Percentiles rank a stretch among this genome's conserved stretches.
phyloP scores from a whole-genome alignment of 1,140 invertebrate species.

The Neelides sp. region DNA sequence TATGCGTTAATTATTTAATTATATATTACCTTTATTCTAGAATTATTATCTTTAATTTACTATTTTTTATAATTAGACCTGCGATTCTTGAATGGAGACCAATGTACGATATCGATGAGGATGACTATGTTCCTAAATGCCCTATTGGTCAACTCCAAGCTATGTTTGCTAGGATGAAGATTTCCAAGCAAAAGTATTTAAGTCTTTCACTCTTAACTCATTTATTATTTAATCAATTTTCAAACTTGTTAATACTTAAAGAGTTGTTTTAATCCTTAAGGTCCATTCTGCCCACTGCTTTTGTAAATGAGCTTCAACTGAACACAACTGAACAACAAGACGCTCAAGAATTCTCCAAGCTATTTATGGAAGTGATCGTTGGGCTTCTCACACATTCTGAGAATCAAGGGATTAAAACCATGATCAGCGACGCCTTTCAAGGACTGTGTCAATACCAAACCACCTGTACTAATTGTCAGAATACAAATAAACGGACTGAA shows the following conservation, averaged over 20 bases:
- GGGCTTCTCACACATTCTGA: slow-evolving; percentile 38
- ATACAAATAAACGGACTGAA: slow-evolving; percentile 42
- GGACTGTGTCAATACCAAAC: slow-evolving; percentile 38
- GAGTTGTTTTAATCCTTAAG: slow-evolving; percentile 22
- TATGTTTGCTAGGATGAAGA: slow-evolving; percentile 54
- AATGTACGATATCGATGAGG: slow-evolving; percentile 37
- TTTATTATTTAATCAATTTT: background rate
- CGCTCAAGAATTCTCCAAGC: slow-evolving; percentile 56
- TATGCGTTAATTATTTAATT: background rate
- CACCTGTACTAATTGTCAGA: slow-evolving; percentile 49
- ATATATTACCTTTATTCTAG: slow-evolving; percentile 2
- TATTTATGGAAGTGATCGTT: slow-evolving; percentile 51
- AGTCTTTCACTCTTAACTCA: background rate
- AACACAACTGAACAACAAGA: slow-evolving; percentile 54
- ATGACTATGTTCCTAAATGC: slow-evolving; percentile 22
- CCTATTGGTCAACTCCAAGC: slow-evolving; percentile 51
- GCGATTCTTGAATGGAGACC: slow-evolving; percentile 53
- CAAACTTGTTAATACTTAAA: background rate
- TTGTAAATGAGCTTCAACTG: slow-evolving; percentile 49
- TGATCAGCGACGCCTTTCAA: slow-evolving; percentile 48
- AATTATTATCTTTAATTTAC: background rate
- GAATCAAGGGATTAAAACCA: slow-evolving; percentile 34
- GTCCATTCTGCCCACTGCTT: slow-evolving; percentile 49
- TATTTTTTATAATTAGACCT: slow-evolving; percentile 35
- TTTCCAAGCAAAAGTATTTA: slow-evolving; percentile 40